A percentile compares a stretch with the other conserved stretches of the same genome.
Evolutionary conservation across 2,113 vertebrate genomes (phyloP).

Genomic region (Pteronura brasiliensis): DNA sequence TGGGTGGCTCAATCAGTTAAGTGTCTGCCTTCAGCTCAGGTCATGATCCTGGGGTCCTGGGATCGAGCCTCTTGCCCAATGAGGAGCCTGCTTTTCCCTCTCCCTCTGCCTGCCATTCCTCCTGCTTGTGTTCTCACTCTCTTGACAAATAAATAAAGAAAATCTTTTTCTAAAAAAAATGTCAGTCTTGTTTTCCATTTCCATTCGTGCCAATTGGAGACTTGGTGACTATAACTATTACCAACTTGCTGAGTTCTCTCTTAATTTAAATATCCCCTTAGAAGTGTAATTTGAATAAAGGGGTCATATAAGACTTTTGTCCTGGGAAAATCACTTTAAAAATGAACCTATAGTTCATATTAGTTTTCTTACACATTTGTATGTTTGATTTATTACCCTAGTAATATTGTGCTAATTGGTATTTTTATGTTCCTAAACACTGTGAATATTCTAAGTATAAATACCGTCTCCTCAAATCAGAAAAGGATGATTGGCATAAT

Average conservation of each 20-base stretch:
- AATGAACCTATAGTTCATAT: not conserved
- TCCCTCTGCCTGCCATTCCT: no score
- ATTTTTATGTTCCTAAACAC: not conserved
- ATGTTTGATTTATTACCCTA: not conserved
- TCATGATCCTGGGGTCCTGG: no score
- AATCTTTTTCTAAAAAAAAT: no score
- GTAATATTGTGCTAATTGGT: not conserved
- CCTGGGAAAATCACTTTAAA: slow-evolving; percentile 11
- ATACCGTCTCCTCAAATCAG: not conserved
- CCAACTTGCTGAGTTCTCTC: not conserved
- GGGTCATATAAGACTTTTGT: not conserved
- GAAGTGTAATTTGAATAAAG: slow-evolving; percentile 17
- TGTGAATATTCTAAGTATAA: not conserved
- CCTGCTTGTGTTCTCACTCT: no score
- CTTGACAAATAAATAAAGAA: no score
- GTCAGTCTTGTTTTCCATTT: not conserved
- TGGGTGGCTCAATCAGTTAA: no score
- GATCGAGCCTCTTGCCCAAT: no score
- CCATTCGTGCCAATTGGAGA: not conserved
- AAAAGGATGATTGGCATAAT: not conserved
- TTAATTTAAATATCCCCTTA: not conserved
- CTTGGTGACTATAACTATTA: not conserved
- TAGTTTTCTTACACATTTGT: not conserved
- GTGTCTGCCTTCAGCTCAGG: no score
- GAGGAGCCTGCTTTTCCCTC: no score